These are phyloP conservation scores for Aplochiton taeniatus DNA, from an alignment of 2,797 vertebrate genomes.

Conservation along the genomic window DNA sequence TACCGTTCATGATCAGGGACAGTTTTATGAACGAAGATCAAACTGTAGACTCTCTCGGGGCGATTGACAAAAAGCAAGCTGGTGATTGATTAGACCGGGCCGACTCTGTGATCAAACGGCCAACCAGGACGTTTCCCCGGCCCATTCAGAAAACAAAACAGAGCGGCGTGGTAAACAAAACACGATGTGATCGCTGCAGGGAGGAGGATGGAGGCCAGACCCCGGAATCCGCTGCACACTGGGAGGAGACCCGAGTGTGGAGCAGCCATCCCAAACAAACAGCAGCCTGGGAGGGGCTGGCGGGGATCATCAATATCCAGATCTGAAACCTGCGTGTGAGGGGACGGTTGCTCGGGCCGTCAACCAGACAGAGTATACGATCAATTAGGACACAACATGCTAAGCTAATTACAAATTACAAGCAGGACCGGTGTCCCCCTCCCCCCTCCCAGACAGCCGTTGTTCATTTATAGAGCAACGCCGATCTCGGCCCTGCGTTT, in stretches of 20 bases:
- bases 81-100: constrained; percentile 35
- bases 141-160: constrained; percentile 50
- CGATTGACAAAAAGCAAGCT: constrained; percentile 8
- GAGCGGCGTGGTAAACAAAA: constrained; percentile 61
- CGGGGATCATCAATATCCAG: too few species aligned
- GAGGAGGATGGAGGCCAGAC: constrained; percentile 42
- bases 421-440: constrained; percentile 9
- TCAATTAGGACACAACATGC: constrained; percentile 27
- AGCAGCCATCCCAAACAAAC: constrained; percentile 29
- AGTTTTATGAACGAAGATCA: constrained; percentile 21
- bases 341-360: constrained; percentile 16
- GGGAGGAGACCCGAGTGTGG: constrained; percentile 31
- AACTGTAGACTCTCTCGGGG: background rate
- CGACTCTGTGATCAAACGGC: constrained; percentile 35
- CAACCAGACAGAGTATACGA: constrained; percentile 20
- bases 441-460: constrained; percentile 26
- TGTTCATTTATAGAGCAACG: constrained; percentile 34
- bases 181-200: constrained; percentile 47
- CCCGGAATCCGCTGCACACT: constrained; percentile 18
- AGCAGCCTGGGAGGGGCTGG: background rate
- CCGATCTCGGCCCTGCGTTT: constrained; percentile 30
- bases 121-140: constrained; percentile 45
- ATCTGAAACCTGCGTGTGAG: background rate
- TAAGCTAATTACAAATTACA: constrained; percentile 31
- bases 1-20: background rate